Evolutionary conservation across 2,797 vertebrate genomes (phyloP).

Genomic region (Helicolenus hilgendorfi): DNA sequence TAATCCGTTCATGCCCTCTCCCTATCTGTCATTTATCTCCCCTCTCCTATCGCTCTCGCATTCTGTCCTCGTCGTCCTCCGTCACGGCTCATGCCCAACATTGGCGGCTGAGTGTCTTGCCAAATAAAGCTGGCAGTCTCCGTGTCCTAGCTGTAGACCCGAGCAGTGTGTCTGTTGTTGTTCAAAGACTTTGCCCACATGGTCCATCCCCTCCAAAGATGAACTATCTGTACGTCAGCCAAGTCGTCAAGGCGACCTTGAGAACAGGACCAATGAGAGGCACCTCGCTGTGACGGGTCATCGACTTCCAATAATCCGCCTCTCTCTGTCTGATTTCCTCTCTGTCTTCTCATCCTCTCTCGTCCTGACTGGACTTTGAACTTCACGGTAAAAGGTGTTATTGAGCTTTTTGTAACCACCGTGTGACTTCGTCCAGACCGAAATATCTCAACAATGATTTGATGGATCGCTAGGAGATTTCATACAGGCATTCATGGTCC

Average conservation of each 20-base stretch:
- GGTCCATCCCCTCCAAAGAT: slow-evolving; percentile 25
- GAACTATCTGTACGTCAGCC: slow-evolving; percentile 36
- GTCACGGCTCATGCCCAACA: slow-evolving; percentile 3
- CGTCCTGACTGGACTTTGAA: slow-evolving; percentile 23
- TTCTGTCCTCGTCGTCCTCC: slow-evolving; percentile 2
- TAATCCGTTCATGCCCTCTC: not conserved
- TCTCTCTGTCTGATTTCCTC: not conserved
- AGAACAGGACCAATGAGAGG: slow-evolving; percentile 41
- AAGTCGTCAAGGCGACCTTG: slow-evolving; percentile 69
- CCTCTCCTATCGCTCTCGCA: not conserved
- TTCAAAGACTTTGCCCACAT: slow-evolving; percentile 19
- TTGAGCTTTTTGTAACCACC: not conserved
- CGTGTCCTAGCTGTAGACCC: not conserved
- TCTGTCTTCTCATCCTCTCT: slow-evolving; percentile 9
- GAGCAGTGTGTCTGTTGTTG: slow-evolving; percentile 82
- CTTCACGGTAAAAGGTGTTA: not conserved
- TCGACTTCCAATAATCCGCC: slow-evolving; percentile 73
- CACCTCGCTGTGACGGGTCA: slow-evolving; percentile 36
- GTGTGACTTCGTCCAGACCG: not conserved
- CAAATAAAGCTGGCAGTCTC: slow-evolving; percentile 25
- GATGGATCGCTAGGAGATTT: not conserved
- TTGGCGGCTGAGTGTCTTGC: not conserved
- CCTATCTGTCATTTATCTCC: slow-evolving; percentile 12
- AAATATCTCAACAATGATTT: not conserved
- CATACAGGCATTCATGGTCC: not conserved